A percentile compares a stretch with the other conserved stretches of the same genome.
Conservation (phyloP, 2,797 vertebrate genomes). For the Falco cherrug region DNA sequence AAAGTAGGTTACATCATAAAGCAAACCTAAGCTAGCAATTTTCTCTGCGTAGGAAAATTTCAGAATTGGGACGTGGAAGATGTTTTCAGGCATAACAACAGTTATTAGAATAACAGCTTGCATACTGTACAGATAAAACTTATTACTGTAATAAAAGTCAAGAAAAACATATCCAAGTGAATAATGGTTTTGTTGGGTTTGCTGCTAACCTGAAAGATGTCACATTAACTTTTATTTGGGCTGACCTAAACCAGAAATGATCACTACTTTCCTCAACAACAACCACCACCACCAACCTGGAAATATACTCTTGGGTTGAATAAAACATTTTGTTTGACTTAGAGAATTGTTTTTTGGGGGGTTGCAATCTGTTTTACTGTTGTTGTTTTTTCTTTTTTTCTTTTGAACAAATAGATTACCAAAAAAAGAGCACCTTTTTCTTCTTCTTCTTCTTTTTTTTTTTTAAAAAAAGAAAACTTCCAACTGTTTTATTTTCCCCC, state of each 20-base stretch:
- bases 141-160: constrained; percentile 9
- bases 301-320: neutral
- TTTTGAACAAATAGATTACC: neutral
- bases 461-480: neutral
- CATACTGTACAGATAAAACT: constrained; percentile 3
- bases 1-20: neutral
- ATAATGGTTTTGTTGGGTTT: constrained; percentile 2
- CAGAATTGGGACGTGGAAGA: neutral
- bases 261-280: neutral
- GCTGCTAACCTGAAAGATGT: constrained; percentile 15
- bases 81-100: constrained; percentile 18
- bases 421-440: neutral
- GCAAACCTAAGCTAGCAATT: neutral
- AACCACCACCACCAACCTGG: neutral
- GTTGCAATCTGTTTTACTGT: neutral
- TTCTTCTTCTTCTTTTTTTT: neutral
- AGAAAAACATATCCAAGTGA: neutral
- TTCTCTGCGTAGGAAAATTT: neutral
- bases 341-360: neutral
- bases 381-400: neutral
- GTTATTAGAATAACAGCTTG: constrained; percentile 31
- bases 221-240: constrained; percentile 17
- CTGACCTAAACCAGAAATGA: constrained; percentile 18
- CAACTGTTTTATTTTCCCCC: neutral
- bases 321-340: neutral